These are phyloP conservation scores for Globia sparganii DNA, from an alignment of 2,888 invertebrate species.

Conservation along the genomic window DNA sequence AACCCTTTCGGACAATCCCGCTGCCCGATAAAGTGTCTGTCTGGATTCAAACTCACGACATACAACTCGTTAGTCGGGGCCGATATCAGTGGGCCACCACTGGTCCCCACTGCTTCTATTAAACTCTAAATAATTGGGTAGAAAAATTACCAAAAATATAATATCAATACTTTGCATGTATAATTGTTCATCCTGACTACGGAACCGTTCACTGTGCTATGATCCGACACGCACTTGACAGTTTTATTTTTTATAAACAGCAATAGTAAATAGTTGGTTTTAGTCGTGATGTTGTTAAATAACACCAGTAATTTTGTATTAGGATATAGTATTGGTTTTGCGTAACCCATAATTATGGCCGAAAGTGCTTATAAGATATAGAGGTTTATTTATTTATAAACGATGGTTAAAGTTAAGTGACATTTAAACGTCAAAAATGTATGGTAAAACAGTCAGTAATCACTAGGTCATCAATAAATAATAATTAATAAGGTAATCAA, in stretches of 20 bases:
- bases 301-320: slow-evolving; percentile 32
- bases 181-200: neutral
- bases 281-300: slow-evolving; percentile 27
- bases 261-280: slow-evolving; percentile 21
- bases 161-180: neutral
- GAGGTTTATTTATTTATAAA: too few species aligned
- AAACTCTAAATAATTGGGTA: neutral
- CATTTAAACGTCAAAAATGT: too few species aligned
- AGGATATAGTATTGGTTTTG: slow-evolving; percentile 19
- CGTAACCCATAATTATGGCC: slow-evolving; percentile 24
- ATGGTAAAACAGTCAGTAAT: too few species aligned
- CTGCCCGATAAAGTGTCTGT: too few species aligned
- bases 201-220: neutral
- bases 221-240: neutral
- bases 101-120: too few species aligned
- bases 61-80: too few species aligned
- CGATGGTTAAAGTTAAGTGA: too few species aligned
- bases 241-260: neutral
- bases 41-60: too few species aligned
- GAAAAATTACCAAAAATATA: neutral
- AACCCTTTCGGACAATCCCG: too few species aligned
- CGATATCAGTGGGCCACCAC: too few species aligned
- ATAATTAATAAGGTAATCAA: too few species aligned
- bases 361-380: neutral
- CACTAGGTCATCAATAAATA: too few species aligned